Percentiles rank a stretch among this genome's conserved stretches.
Evolutionary conservation across 30 jellyfish, hydroid and myxozoan genomes (phyloP).

Genomic region (Catostylus mosaicus): DNA sequence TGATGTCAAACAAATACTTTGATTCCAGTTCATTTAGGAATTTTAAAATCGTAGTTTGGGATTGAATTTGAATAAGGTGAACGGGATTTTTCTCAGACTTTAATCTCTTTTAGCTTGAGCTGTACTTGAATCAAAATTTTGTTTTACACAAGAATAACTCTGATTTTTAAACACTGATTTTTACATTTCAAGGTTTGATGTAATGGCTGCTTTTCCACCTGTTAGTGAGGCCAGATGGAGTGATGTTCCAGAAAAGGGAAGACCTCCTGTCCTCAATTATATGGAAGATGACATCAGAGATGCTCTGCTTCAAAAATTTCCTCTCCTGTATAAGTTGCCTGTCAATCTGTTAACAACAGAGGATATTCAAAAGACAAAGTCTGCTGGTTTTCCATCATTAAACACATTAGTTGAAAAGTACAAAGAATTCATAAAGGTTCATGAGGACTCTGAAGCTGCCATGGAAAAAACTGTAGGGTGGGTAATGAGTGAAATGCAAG

Average conservation of each 20-base stretch:
- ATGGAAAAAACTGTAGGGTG: slow-evolving; percentile 25
- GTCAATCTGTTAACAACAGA: slow-evolving; percentile 3
- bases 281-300: slow-evolving; percentile 56
- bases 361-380: background rate
- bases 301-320: slow-evolving; percentile 26
- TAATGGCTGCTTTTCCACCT: slow-evolving; percentile 61
- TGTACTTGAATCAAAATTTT: background rate
- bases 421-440: slow-evolving; percentile 3
- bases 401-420: slow-evolving; percentile 27
- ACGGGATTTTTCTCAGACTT: background rate
- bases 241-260: slow-evolving; percentile 43
- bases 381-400: slow-evolving; percentile 36
- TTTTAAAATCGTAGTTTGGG: background rate
- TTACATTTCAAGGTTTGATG: slow-evolving; percentile 42
- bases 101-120: background rate
- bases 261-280: slow-evolving; percentile 52
- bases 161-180: background rate
- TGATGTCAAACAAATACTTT: background rate
- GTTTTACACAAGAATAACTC: too few species aligned
- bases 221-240: slow-evolving; percentile 26
- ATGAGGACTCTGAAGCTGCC: slow-evolving; percentile 39
- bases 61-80: background rate
- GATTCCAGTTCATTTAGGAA: background rate
- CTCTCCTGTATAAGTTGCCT: slow-evolving; percentile 34
- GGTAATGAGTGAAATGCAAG: slow-evolving; percentile 36